phyloP scores from a whole-genome alignment of 2,797 vertebrate genomes.

The Borostomias antarcticus region DNA sequence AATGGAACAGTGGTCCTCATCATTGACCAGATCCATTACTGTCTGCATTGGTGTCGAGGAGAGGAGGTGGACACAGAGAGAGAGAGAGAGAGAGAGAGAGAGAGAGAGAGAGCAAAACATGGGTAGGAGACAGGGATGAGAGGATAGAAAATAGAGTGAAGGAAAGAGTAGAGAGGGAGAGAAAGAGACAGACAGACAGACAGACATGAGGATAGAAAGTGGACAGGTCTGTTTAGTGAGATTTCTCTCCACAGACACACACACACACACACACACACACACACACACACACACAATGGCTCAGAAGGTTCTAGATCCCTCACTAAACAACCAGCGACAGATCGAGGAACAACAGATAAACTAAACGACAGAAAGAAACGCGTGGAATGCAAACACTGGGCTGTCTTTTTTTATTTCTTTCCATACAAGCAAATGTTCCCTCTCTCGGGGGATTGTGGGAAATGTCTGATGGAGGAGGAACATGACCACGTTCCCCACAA shows the following conservation, averaged over 20 bases:
- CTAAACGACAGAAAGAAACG: constrained; percentile 39
- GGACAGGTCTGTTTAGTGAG: too few species aligned
- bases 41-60: constrained; percentile 1
- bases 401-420: constrained; percentile 34
- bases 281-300: too few species aligned
- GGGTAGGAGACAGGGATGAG: too few species aligned
- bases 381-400: constrained; percentile 48
- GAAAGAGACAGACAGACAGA: background rate
- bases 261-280: background rate
- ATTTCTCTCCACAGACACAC: background rate
- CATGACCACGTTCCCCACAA: constrained; percentile 41
- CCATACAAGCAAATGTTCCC: constrained; percentile 36
- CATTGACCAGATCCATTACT: background rate
- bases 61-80: constrained; percentile 1
- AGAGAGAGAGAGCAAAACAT: background rate
- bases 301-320: background rate
- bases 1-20: too few species aligned
- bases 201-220: background rate
- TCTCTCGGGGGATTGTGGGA: constrained; percentile 38
- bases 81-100: constrained; percentile 1
- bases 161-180: background rate
- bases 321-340: background rate
- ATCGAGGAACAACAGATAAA: constrained; percentile 4
- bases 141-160: too few species aligned
- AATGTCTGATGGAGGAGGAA: constrained; percentile 47